Base-by-base conservation (phyloP, 2,797 vertebrate genomes). In the Pangasius macronema region DNA sequence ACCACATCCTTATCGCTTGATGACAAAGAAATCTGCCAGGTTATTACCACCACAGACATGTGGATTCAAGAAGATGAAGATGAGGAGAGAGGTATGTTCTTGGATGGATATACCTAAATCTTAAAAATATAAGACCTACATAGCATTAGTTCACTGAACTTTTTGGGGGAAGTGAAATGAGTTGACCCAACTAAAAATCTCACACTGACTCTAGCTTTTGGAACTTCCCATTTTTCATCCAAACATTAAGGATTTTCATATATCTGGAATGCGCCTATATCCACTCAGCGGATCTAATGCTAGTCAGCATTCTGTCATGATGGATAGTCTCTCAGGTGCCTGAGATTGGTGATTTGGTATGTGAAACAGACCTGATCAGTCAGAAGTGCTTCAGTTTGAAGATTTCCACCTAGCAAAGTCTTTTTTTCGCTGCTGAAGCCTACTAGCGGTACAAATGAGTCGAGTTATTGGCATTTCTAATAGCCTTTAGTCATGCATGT, bases 401-500 rank as follows among this genome's bases (percentile, higher is more conserved):
- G 82, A 83, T 89, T 87, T 91, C 46, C 53, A 76, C 83, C 76
- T 53, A 75, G 68, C 87, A 61, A 90, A 87, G 85, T 59, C 61
- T 16, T 88, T 87, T 87, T 87, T 81, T 84, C 67, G 67, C 85
- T 86, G 16, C 53, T 55, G 13, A 24, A 82, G 61, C 75, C 82
- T 90, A 86, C 87, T 61, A 68, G 42, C 51, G 39, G 82, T 72
- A 82, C 85, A 86, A 91, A 91, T 87, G 84, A 91, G 73, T 82
- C 72, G 63, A 80, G 87, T 84, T 92, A 90, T 90, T 89, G 91
- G 85, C 82, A 84, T 90, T 90, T 87, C 87, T 84, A 76, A 89
- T 86, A 89, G 90, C 81, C 86, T 92, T 85, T 84, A 89, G 93
- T 93, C 92, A 93, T 88, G 90, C 84, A 89, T 3, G 87, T 91